A percentile compares a stretch with the other conserved stretches of the same genome.
phyloP scores from a whole-genome alignment of 2,888 invertebrate genomes.

The Nephrotoma flavescens region DNA sequence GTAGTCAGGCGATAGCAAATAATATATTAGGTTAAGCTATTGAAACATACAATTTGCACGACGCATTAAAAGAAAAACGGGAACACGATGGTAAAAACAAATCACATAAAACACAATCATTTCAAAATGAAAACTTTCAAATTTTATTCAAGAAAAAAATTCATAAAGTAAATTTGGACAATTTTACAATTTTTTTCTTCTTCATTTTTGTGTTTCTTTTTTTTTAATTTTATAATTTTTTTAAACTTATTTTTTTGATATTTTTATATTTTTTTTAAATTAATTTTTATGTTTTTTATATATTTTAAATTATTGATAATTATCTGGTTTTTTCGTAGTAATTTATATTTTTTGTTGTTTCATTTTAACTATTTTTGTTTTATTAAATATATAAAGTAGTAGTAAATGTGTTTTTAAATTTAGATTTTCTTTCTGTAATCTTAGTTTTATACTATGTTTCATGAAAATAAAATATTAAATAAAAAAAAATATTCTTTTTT shows the following conservation, averaged over 20 bases:
- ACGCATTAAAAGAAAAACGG: no score
- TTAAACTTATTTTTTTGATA: neutral
- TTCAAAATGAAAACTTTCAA: slow-evolving; percentile 9
- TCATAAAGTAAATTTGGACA: slow-evolving; percentile 12
- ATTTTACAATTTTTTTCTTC: slow-evolving; percentile 2
- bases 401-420: neutral
- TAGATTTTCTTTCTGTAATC: neutral
- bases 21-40: no score
- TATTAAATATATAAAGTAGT: neutral
- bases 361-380: neutral
- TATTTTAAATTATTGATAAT: neutral
- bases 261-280: neutral
- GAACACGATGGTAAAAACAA: no score
- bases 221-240: neutral
- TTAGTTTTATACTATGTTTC: neutral
- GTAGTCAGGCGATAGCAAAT: no score
- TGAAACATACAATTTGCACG: no score
- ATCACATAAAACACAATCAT: neutral
- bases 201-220: neutral
- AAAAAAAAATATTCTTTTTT: neutral
- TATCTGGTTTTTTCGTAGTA: neutral
- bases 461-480: neutral
- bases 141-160: slow-evolving; percentile 10
- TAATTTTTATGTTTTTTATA: neutral
- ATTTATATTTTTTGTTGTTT: neutral